These are phyloP conservation scores for Rhamphomyia laevipes DNA, from an alignment of 2,888 invertebrate genomes.

Conservation along the genomic window DNA sequence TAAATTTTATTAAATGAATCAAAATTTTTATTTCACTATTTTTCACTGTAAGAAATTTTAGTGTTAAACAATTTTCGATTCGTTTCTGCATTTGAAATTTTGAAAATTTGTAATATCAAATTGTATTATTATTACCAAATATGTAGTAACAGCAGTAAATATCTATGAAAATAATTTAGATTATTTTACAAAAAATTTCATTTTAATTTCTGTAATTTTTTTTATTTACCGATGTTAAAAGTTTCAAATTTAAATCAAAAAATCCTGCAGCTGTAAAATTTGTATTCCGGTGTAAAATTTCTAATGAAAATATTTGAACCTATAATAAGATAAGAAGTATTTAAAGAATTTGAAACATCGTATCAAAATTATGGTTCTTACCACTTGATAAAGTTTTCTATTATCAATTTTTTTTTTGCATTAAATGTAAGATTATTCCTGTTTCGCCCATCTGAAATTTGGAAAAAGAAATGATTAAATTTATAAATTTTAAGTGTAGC, in stretches of 20 bases:
- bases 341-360: background rate
- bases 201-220: background rate
- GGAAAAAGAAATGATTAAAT: too few relatives aligned
- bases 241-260: slow-evolving; percentile 24
- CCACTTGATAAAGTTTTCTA: slow-evolving; percentile 14
- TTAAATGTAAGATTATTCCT: slow-evolving; percentile 20
- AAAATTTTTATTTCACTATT: too few relatives aligned
- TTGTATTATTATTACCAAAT: slow-evolving; percentile 25
- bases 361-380: slow-evolving; percentile 5
- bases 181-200: too few relatives aligned
- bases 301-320: slow-evolving; percentile 23
- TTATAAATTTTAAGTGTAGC: too few relatives aligned
- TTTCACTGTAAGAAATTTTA: too few relatives aligned
- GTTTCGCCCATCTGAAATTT: slow-evolving; percentile 22
- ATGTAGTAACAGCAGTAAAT: slow-evolving; percentile 23
- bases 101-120: slow-evolving; percentile 18
- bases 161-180: slow-evolving; percentile 21
- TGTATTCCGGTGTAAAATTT: slow-evolving; percentile 22
- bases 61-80: too few relatives aligned
- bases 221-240: slow-evolving; percentile 22
- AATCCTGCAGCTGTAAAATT: slow-evolving; percentile 24
- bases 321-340: slow-evolving; percentile 11
- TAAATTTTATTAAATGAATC: too few relatives aligned
- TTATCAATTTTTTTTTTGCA: slow-evolving; percentile 15
- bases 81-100: background rate